phyloP scores from a whole-genome alignment of 2,113 vertebrate genomes.

The Ceyx cyanopectus region DNA sequence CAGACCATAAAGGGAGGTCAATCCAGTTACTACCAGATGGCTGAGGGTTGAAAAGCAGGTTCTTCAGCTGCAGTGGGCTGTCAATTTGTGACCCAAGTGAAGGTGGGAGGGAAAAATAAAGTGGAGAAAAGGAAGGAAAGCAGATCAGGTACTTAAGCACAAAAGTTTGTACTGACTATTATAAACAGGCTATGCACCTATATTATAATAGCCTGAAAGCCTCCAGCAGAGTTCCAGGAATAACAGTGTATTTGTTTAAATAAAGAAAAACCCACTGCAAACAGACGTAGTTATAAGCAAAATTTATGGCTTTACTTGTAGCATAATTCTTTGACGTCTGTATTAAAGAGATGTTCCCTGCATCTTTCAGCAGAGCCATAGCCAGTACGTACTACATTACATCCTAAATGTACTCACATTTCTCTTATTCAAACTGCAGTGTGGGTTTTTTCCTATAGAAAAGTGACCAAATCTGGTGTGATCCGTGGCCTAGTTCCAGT shows the following conservation, averaged over 20 bases:
- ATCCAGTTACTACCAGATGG: neutral
- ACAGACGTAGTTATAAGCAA: neutral
- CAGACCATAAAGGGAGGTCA: neutral
- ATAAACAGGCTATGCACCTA: neutral
- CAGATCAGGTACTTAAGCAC: neutral
- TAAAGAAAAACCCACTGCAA: neutral
- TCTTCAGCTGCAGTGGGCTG: neutral
- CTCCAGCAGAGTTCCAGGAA: slow-evolving; percentile 11
- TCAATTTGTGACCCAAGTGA: neutral
- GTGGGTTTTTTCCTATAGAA: neutral
- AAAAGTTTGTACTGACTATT: neutral
- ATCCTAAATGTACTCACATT: neutral
- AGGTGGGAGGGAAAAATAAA: neutral
- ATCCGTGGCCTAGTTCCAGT: neutral
- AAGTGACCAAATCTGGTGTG: neutral
- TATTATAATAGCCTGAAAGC: neutral
- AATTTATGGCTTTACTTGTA: neutral
- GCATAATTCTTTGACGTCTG: neutral
- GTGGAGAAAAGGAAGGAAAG: neutral
- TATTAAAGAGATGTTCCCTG: neutral
- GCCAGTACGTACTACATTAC: neutral
- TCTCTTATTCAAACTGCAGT: neutral
- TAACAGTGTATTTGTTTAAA: neutral
- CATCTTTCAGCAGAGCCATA: neutral
- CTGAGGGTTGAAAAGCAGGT: neutral